Evolutionary conservation across 2,888 invertebrate species (phyloP), one percentile per base, ranked within the genome.

Genomic region (Pycnomerus fuliginosus): DNA sequence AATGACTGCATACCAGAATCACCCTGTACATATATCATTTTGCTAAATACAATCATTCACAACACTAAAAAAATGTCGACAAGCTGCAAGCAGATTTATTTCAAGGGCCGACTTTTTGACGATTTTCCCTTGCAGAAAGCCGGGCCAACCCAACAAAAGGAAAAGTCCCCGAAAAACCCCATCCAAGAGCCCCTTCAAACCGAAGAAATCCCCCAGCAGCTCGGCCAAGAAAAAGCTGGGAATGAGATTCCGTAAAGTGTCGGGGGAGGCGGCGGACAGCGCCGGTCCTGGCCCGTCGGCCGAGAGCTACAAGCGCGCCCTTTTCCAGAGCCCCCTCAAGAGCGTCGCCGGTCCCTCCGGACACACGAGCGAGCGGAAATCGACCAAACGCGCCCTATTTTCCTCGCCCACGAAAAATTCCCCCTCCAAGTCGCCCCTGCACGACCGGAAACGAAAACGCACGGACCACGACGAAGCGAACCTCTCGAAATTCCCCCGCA

Each of bases 341-440:
- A 28, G 8, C 13, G n/a, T 7, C 13, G 13, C 12, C 25, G 40
- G 32, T 13, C 14, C 29, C 67, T 72, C 0, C n/a, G 30, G 30
- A n/a, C 39, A 15, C 15, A 47, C 50, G 14, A 52, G 48, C 23
- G 53, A 58, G 2, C 58, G 30, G 12, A 42, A 38, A 25, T 37
- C 47, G 8, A 47, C 83, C 0, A 88, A 86, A 56, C 75, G 88
- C 40, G 87, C 87, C 0, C 68, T 89, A 1, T 89, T 89, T 57
- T 80, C 85, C 56, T 50, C 50, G 2, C 65, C 65, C n/a, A 82
- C 85, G 0, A 86, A 83, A 57, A 72, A 76, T 2, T 83, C 85
- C 0, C 83, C 85, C 0, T 73, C 72, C 53, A 62, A 56, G 15
- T 58, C 58, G 0, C 59, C 57, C 3, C 57, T 59, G n/a, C 60